Conservation (phyloP, 2,113 vertebrate genomes). For the Pristiophorus japonicus region DNA sequence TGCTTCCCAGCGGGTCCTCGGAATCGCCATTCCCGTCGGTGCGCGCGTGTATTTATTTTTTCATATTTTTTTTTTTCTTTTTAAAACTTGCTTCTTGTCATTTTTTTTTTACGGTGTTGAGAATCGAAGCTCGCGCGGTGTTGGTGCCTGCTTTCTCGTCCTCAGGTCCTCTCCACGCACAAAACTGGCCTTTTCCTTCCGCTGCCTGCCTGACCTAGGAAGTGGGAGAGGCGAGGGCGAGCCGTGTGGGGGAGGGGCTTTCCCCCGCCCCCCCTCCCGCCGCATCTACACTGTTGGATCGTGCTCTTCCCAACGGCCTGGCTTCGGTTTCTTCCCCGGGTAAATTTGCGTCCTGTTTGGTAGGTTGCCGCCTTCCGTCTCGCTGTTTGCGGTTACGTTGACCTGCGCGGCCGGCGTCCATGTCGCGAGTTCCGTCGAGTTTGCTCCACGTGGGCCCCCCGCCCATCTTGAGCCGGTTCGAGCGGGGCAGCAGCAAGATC, state of each 20-base stretch:
- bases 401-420: neutral
- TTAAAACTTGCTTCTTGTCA: neutral
- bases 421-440: neutral
- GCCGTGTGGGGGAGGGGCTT: neutral
- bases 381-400: neutral
- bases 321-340: neutral
- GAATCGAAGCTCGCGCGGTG: conserved; percentile 1
- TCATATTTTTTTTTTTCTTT: too few relatives aligned
- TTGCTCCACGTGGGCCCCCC: neutral
- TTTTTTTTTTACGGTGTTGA: neutral
- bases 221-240: conserved; percentile 1
- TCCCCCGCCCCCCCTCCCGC: neutral
- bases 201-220: neutral
- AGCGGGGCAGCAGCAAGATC: neutral
- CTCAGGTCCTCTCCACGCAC: neutral
- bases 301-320: neutral
- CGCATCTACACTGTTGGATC: conserved; percentile 22
- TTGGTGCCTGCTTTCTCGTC: neutral
- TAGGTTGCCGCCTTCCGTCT: conserved; percentile 11
- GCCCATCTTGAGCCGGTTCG: neutral
- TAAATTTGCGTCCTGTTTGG: neutral
- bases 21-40: neutral
- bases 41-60: neutral
- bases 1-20: neutral
- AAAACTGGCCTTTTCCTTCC: neutral